Base-by-base conservation (phyloP, 1,140 invertebrate genomes). In the Hesperophylax magnus region DNA sequence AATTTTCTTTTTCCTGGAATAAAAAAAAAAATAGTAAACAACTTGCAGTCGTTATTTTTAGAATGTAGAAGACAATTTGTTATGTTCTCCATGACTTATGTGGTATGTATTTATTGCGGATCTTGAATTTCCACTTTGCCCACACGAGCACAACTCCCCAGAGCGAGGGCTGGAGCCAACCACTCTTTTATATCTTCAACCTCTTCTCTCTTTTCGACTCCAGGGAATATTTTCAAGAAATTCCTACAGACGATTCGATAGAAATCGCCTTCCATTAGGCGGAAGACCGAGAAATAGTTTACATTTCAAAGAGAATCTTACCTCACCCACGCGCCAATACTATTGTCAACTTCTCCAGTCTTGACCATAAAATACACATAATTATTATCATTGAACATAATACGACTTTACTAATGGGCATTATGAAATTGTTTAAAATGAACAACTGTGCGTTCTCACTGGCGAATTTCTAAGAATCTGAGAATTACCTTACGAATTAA, bases 221-320 rank as follows among this genome's bases (percentile, higher is more conserved):
- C 34, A 18, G 65, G 8, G 65, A 17, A 69, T 14, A 34, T 17
- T 69, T 69, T 9, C 65, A 5, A 3, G 65, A 9, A 69, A 69
- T 69, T 69, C 27, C 22, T 39, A 31, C 17, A 27, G n/a, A 67
- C 63, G 11, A 31, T 27, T 31, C 22, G 31, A 34, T n/a, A 53
- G 34, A 53, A 18, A 9, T n/a, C 24, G 24, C 52, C 71, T 75
- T 56, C 52, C 17, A 56, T 24, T n/a, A 58, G 18, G 52, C 71
- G 53, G 71, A 75, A 75, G 71, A 71, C 7, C 15, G 24, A 56
- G 22, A 27, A 54, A 75, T 75, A 75, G 52, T 75, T 75, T 27
- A 75, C 71, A 75, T 75, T 75, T 75, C 71, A 75, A 75, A 58
- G 71, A 27, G 71, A n/a, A 34, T 52, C 71, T 75, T 24, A 56